These are phyloP conservation scores for Sialis fuliginosa DNA, from an alignment of 2,888 invertebrate genomes.

Conservation along the genomic window DNA sequence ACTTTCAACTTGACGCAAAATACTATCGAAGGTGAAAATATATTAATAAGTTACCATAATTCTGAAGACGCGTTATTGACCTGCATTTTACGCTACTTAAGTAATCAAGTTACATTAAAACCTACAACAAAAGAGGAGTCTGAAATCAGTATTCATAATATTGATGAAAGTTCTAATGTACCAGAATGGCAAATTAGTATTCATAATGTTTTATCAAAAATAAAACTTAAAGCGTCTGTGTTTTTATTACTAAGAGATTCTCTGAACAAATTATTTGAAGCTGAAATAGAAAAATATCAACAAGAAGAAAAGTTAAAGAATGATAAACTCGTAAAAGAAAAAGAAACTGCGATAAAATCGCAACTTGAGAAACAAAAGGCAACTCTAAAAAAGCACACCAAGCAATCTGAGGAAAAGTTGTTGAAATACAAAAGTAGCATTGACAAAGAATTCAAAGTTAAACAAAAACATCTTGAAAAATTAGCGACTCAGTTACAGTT, in stretches of 20 bases:
- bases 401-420: constrained; percentile 11
- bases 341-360: constrained; percentile 11
- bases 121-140: not conserved
- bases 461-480: constrained; percentile 5
- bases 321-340: constrained; percentile 6
- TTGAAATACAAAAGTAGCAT: constrained; percentile 9
- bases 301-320: constrained; percentile 7
- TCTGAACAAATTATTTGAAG: not conserved
- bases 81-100: constrained; percentile 11
- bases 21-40: constrained; percentile 11
- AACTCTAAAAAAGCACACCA: constrained; percentile 13
- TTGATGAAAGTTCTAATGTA: not conserved
- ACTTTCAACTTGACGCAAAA: constrained; percentile 15
- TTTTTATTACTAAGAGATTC: not conserved
- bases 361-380: constrained; percentile 10
- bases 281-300: constrained; percentile 5
- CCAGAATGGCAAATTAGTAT: not conserved
- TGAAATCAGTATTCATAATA: not conserved
- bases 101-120: not conserved
- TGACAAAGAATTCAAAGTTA: constrained; percentile 6
- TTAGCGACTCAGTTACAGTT: constrained; percentile 7
- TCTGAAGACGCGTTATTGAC: constrained; percentile 13
- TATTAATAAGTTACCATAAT: constrained; percentile 11
- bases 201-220: not conserved
- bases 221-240: not conserved